Evolutionary conservation across 2,113 vertebrate species (phyloP).

Genomic region (Tichodroma muraria): DNA sequence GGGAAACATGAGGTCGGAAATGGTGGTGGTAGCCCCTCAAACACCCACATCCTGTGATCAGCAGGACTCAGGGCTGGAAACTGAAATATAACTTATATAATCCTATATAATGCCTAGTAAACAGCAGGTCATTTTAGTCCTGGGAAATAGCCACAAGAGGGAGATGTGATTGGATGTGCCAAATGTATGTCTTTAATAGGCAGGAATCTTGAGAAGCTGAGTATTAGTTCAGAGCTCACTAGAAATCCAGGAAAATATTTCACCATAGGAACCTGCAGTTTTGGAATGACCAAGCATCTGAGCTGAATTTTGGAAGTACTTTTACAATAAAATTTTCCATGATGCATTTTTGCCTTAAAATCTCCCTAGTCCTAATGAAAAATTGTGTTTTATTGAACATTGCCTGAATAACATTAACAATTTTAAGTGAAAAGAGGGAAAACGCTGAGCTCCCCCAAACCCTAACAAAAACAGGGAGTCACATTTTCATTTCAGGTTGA

Average conservation of each 20-base stretch:
- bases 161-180: conserved; percentile 34
- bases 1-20: neutral
- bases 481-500: neutral
- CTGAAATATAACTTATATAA: neutral
- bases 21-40: neutral
- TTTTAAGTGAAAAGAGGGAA: neutral
- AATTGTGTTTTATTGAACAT: neutral
- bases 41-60: neutral
- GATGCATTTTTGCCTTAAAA: neutral
- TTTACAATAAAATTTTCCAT: neutral
- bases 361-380: neutral
- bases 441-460: neutral
- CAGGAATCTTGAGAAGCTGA: neutral
- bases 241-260: neutral
- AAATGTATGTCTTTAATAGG: neutral
- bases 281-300: neutral
- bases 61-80: neutral
- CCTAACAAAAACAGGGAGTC: neutral
- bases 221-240: neutral
- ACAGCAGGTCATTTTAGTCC: neutral
- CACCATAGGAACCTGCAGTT: neutral
- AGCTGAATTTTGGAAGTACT: neutral
- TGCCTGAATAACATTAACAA: neutral
- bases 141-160: conserved; percentile 50
- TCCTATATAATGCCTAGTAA: neutral